Percentiles rank a stretch among this genome's conserved stretches.
Conservation (phyloP, 2,888 invertebrate species). For the Fabriciana adippe region DNA sequence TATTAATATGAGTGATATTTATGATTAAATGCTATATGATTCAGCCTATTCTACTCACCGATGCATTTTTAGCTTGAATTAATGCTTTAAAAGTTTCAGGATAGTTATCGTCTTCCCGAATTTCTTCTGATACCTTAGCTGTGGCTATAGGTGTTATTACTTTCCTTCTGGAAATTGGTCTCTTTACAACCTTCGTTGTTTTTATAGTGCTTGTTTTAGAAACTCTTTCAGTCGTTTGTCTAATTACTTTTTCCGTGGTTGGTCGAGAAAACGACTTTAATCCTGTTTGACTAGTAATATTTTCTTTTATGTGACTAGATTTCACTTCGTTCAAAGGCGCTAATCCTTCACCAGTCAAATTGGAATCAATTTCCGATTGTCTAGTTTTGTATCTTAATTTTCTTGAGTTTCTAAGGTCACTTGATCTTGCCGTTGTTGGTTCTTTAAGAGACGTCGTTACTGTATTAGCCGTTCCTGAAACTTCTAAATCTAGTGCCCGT, state of each 20-base stretch:
- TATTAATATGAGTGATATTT: constrained; percentile 34
- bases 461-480: constrained; percentile 68
- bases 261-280: constrained; percentile 50
- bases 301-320: constrained; percentile 69
- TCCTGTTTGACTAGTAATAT: constrained; percentile 66
- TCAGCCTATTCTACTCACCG: constrained; percentile 59
- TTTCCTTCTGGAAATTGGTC: constrained; percentile 58
- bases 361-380: constrained; percentile 65
- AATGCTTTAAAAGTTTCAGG: constrained; percentile 85
- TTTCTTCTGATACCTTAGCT: constrained; percentile 70
- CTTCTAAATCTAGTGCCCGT: constrained; percentile 59
- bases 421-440: constrained; percentile 58
- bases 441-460: constrained; percentile 61
- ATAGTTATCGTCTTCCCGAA: constrained; percentile 84
- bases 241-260: constrained; percentile 38
- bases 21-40: constrained; percentile 30
- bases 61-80: constrained; percentile 82
- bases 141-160: constrained; percentile 49
- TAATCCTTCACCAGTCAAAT: constrained; percentile 68
- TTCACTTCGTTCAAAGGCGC: constrained; percentile 57
- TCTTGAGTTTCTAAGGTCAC: constrained; percentile 59
- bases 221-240: constrained; percentile 54
- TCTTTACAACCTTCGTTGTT: constrained; percentile 60
- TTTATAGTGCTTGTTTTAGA: constrained; percentile 58
- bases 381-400: constrained; percentile 68